phyloP scores from a whole-genome alignment of 2,888 invertebrate genomes.

The Plagiodera versicolora region DNA sequence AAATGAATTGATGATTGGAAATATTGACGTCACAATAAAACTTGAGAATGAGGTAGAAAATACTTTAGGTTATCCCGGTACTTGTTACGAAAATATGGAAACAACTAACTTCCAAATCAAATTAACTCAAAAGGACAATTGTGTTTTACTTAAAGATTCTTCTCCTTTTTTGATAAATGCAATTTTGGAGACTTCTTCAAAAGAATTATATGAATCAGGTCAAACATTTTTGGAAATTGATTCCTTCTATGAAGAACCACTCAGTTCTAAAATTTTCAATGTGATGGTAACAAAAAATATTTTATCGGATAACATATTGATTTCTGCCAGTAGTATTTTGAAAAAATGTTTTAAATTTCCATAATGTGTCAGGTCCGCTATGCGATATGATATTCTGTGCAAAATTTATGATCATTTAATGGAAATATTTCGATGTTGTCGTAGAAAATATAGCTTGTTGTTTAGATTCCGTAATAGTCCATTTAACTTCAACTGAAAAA shows the following conservation, averaged over 20 bases:
- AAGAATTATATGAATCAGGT: conserved; percentile 14
- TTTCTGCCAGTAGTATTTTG: conserved; percentile 6
- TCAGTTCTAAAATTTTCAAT: conserved; percentile 6
- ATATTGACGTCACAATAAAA: conserved; percentile 9
- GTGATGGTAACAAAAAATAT: conserved; percentile 1
- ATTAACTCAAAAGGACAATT: conserved; percentile 8
- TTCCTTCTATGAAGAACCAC: conserved; percentile 10
- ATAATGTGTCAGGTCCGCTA: too few species aligned
- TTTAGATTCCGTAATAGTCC: too few species aligned
- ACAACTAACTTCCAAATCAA: conserved; percentile 4
- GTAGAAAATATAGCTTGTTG: too few species aligned
- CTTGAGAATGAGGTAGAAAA: conserved; percentile 13
- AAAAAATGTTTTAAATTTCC: conserved; percentile 14
- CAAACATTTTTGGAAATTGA: conserved; percentile 12
- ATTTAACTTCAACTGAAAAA: too few species aligned
- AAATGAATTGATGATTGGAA: conserved; percentile 2
- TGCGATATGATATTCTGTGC: too few species aligned
- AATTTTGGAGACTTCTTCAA: conserved; percentile 9
- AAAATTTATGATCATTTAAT: too few species aligned
- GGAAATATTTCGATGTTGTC: too few species aligned
- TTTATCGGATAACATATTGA: conserved; percentile 2
- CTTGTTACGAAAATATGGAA: conserved; percentile 8
- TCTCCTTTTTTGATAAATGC: conserved; percentile 2
- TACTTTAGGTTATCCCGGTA: conserved; percentile 9
- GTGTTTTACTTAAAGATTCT: conserved; percentile 8